Base-by-base conservation (phyloP, 1,140 invertebrate species). In the Macrocentrus cingulum region DNA sequence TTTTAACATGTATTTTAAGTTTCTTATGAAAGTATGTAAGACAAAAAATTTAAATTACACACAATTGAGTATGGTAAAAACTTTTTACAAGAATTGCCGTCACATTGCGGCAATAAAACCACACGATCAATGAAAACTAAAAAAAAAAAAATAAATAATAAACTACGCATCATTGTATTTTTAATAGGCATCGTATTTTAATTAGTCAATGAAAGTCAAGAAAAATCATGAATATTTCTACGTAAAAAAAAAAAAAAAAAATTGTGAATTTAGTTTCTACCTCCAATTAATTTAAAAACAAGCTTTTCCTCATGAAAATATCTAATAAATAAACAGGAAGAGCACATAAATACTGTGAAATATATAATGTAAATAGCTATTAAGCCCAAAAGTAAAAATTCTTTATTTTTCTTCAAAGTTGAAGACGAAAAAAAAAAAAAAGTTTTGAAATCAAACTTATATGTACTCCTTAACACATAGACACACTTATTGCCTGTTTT, bases 21-120 rank as follows among this genome's bases (percentile, higher is more conserved):
- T 65, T 65, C 46, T 70, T 69, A 72, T 63, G 51, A 74, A 73
- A 77, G 75, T 77, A 77, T 77, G 75, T 77, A 77, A 77, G 75
- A 77, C 68, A 50, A 39, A 39, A 57, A 13, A 23, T 20, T 49
- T 48, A 42, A 16, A 48, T 13, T 36, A 54, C 57, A 67, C 74
- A 65, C n/a, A 65, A 63, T 69, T 71, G 66, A 65, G 62, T 48
- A 41, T 57, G 42, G 42, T 54, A 58, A 18, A 45, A 8, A 54
- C 61, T 60, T 63, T 54, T 59, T 54, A 63, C 32, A 57, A 59
- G 60, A 55, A 63, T 64, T 49, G 57, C 61, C 64, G 64, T 4
- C 54, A 68, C 70, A 56, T 68, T 69, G 60, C 60, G 69, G 70
- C 70, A 69, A 73, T 73, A 66, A 72, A 62, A 69, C 55, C 64